phyloP scores from a whole-genome alignment of 2,888 invertebrate species.

The Eupithecia inturbata region DNA sequence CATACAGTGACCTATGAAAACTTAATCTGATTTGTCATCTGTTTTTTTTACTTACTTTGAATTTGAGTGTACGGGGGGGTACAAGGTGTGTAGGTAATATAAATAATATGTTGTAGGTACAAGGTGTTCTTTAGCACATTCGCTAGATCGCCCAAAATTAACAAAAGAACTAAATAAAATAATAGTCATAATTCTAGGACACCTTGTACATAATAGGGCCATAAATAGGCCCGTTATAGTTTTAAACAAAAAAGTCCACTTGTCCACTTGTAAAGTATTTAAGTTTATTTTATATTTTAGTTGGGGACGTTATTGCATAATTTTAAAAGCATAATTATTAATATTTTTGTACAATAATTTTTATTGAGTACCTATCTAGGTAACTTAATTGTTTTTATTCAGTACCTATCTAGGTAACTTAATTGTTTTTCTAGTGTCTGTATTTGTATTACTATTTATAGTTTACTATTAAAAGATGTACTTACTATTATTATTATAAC shows the following conservation, averaged over 20 bases:
- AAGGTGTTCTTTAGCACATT: neutral
- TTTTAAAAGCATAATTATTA: neutral
- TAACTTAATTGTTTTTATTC: neutral
- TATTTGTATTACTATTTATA: neutral
- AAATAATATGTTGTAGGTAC: neutral
- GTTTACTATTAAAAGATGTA: slow-evolving; percentile 24
- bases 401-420: neutral
- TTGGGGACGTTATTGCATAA: neutral
- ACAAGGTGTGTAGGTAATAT: too few species aligned
- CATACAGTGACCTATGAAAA: neutral
- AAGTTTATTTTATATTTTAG: neutral
- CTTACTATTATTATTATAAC: slow-evolving; percentile 17
- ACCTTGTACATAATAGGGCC: neutral
- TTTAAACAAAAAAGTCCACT: neutral
- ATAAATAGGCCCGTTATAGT: neutral
- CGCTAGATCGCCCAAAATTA: neutral
- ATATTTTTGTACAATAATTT: slow-evolving; percentile 1
- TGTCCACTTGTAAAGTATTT: neutral
- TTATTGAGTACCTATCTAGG: neutral
- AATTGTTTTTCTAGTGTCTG: neutral
- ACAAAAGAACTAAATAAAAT: neutral
- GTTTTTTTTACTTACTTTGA: neutral
- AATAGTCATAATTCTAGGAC: neutral
- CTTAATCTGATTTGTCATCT: neutral
- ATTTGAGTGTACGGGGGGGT: neutral